Conservation (phyloP, 2,113 vertebrate species). For the Macheiramphus alcinus region DNA sequence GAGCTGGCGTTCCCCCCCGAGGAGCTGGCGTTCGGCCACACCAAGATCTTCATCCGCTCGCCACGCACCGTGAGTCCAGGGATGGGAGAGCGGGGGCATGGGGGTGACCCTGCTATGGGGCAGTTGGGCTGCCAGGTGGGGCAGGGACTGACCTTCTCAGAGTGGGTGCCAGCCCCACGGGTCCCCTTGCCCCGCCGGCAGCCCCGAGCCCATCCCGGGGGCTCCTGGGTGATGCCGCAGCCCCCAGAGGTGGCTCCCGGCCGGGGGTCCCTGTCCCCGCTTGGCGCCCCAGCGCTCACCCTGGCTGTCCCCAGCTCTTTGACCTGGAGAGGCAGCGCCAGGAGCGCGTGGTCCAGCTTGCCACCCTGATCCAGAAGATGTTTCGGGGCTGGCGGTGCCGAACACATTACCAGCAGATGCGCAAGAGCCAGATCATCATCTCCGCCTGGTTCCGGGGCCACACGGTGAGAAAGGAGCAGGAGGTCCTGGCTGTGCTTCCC, state of each 20-base stretch:
- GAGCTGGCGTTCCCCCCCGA: slow-evolving; percentile 15
- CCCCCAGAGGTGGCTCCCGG: neutral
- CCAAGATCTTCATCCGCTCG: slow-evolving; percentile 80
- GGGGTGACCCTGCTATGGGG: too few relatives aligned
- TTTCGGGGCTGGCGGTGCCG: slow-evolving; percentile 76
- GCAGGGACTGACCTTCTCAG: neutral
- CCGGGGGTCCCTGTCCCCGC: neutral
- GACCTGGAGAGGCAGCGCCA: slow-evolving; percentile 70
- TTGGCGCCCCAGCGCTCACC: fast-evolving
- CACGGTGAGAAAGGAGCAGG: slow-evolving; percentile 16
- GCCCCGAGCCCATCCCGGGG: fast-evolving
- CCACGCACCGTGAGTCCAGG: slow-evolving; percentile 70
- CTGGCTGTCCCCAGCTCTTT: slow-evolving; percentile 66
- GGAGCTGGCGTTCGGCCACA: slow-evolving; percentile 74
- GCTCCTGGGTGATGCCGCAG: neutral
- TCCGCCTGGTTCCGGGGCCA: slow-evolving; percentile 76
- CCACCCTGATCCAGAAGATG: slow-evolving; percentile 71
- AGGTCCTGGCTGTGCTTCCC: fast-evolving
- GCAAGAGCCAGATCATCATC: slow-evolving; percentile 79
- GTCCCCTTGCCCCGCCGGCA: fast-evolving
- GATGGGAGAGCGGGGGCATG: fast-evolving
- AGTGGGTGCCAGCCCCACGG: neutral
- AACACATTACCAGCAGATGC: slow-evolving; percentile 70
- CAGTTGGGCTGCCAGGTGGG: neutral
- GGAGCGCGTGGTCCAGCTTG: slow-evolving; percentile 57